A percentile compares a stretch with the other conserved stretches of the same genome.
These are phyloP conservation scores for Pseudochirops corinnae DNA, from an alignment of 2,797 vertebrate species.

Conservation along the genomic window DNA sequence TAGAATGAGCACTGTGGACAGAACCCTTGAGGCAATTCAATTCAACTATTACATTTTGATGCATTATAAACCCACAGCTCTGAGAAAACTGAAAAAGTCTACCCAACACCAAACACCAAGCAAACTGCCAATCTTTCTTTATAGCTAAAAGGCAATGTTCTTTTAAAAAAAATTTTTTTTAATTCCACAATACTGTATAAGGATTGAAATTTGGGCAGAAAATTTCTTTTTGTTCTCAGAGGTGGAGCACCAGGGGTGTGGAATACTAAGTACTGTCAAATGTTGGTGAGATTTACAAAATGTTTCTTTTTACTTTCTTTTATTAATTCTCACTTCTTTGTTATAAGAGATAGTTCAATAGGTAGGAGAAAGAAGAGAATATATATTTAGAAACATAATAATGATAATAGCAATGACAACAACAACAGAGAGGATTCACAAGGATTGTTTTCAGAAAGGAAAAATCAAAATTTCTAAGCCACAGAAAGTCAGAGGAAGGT, in stretches of 20 bases:
- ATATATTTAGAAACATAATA: neutral
- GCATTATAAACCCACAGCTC: conserved; percentile 32
- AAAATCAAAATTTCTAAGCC: neutral
- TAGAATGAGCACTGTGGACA: neutral
- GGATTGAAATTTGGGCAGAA: conserved; percentile 31
- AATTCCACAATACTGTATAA: conserved; percentile 13
- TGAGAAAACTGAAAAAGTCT: conserved; percentile 12
- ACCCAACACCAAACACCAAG: neutral
- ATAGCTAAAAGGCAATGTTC: conserved; percentile 14
- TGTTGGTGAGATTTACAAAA: neutral
- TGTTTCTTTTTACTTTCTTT: neutral
- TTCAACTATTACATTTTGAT: conserved; percentile 5
- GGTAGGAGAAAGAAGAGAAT: neutral
- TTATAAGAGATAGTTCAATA: neutral
- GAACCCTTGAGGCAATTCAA: conserved; percentile 24
- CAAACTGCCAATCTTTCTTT: neutral
- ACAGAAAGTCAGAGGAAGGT: neutral
- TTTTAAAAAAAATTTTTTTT: conserved; percentile 10
- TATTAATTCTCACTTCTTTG: neutral
- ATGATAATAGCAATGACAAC: neutral
- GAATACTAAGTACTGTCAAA: neutral
- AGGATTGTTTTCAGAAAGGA: neutral
- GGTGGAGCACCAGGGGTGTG: neutral
- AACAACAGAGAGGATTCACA: conserved; percentile 42
- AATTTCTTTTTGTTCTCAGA: neutral